Conservation (phyloP, 1,140 invertebrate species). For the Popillia japonica region DNA sequence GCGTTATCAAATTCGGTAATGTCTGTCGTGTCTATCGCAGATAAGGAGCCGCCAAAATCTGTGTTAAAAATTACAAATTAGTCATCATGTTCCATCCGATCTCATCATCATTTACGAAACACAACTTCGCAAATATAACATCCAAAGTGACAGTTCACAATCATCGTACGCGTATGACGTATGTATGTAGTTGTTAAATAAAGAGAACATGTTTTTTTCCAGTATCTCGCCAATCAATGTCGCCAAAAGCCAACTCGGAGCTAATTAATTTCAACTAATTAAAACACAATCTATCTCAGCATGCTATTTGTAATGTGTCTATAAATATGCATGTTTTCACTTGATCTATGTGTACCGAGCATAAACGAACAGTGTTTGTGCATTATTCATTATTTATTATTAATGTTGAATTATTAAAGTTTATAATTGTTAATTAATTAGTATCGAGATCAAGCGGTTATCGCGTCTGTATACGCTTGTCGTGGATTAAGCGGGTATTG, state of each 20-base stretch:
- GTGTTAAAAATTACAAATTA: too few relatives aligned
- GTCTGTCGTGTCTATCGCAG: too few relatives aligned
- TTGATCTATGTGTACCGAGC: neutral
- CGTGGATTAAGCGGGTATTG: neutral
- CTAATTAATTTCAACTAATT: slow-evolving; percentile 8
- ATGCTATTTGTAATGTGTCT: neutral
- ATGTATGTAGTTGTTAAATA: neutral
- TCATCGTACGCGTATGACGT: too few relatives aligned
- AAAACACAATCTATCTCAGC: slow-evolving; percentile 5
- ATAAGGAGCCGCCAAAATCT: too few relatives aligned
- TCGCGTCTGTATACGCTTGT: neutral
- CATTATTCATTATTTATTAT: slow-evolving; percentile 16
- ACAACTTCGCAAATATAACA: too few relatives aligned
- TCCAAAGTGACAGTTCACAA: too few relatives aligned
- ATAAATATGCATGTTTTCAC: slow-evolving; percentile 15
- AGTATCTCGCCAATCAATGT: neutral
- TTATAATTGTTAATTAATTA: slow-evolving; percentile 20
- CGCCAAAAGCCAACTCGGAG: neutral
- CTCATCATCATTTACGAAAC: too few relatives aligned
- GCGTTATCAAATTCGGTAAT: too few relatives aligned
- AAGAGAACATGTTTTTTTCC: neutral
- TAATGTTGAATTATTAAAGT: slow-evolving; percentile 13
- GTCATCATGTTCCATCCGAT: too few relatives aligned
- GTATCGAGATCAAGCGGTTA: neutral
- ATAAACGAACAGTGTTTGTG: neutral